These are phyloP conservation scores for Micronycteris hirsuta DNA, from an alignment of 2,113 vertebrate genomes.

Conservation along the genomic window DNA sequence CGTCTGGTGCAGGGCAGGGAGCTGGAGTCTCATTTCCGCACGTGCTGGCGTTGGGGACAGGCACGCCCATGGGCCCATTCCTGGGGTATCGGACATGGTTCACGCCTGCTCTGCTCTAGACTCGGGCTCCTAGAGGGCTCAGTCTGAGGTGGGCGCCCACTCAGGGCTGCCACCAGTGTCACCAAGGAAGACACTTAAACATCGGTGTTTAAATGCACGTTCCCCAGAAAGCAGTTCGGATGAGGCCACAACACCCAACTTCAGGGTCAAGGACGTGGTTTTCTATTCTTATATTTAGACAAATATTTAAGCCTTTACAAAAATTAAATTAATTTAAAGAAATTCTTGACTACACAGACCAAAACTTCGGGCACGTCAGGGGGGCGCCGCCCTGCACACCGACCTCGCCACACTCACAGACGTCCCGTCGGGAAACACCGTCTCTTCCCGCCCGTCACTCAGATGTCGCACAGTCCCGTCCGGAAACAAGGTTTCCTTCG, in stretches of 20 bases:
- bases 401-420: constrained; percentile 79
- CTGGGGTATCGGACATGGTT: rapidly evolving
- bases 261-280: no score
- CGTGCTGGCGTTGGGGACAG: rapidly evolving
- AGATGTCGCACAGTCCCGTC: constrained; percentile 80
- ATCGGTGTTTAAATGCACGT: no score
- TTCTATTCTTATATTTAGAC: background rate
- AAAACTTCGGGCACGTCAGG: rapidly evolving
- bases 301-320: background rate
- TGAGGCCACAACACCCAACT: background rate
- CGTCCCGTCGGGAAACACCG: constrained; percentile 83
- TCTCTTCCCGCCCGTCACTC: constrained; percentile 76
- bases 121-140: rapidly evolving
- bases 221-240: background rate
- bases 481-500: constrained; percentile 82
- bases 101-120: rapidly evolving
- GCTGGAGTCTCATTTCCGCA: rapidly evolving
- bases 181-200: background rate
- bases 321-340: background rate
- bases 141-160: rapidly evolving
- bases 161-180: rapidly evolving
- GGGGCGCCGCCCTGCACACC: background rate
- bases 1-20: no score
- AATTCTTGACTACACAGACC: no score
- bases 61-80: rapidly evolving